These are phyloP conservation scores for Emydoidea blandingii DNA, from an alignment of 2,797 vertebrate species.

Conservation along the genomic window DNA sequence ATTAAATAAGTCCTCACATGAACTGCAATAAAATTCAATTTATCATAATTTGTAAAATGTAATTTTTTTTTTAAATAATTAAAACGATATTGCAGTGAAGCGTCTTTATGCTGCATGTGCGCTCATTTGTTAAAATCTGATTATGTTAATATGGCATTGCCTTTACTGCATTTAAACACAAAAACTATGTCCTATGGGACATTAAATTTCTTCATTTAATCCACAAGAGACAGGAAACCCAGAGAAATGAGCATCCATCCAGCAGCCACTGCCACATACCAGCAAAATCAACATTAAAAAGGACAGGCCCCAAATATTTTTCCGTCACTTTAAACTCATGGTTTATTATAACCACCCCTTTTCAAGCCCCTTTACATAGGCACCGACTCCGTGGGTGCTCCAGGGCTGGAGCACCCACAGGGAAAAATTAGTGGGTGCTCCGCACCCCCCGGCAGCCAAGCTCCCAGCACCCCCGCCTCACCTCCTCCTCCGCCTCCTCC, in stretches of 20 bases:
- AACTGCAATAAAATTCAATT: constrained; percentile 49
- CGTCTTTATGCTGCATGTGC: neutral
- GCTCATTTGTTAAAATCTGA: neutral
- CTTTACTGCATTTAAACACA: neutral
- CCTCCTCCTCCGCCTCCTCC: no score
- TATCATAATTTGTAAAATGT: neutral
- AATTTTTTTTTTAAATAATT: constrained; percentile 31
- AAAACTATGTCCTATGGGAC: neutral
- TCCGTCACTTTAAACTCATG: neutral
- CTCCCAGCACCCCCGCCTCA: no score
- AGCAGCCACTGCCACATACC: neutral
- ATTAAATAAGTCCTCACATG: constrained; percentile 22
- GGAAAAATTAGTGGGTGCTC: no score
- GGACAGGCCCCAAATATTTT: neutral
- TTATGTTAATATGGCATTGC: neutral
- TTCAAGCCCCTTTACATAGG: neutral
- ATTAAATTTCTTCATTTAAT: neutral
- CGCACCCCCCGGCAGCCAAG: no score
- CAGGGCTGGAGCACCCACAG: no score
- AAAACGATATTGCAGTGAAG: constrained; percentile 52
- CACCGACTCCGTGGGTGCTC: no score
- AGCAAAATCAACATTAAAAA: neutral
- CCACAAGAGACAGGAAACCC: neutral
- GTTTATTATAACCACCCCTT: neutral
- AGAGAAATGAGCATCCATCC: neutral